phyloP scores from a whole-genome alignment of 1,140 invertebrate species.

The Babylonia areolata region DNA sequence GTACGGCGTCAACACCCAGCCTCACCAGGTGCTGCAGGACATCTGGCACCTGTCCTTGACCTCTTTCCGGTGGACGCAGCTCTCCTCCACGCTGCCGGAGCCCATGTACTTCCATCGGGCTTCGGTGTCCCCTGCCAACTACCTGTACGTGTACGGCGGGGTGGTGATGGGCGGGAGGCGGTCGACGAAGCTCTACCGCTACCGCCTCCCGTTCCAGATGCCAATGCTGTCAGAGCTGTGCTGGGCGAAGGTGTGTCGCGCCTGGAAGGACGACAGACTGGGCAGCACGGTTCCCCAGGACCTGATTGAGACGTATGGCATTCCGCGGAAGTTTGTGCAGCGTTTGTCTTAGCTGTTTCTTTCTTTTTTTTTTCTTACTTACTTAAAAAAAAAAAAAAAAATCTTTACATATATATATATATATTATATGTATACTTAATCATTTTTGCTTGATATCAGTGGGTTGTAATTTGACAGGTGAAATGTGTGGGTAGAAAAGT shows the following conservation, averaged over 20 bases:
- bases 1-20: slow-evolving; percentile 33
- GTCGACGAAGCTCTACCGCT: slow-evolving; percentile 43
- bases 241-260: slow-evolving; percentile 42
- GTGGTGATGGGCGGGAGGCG: slow-evolving; percentile 39
- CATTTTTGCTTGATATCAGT: too few species aligned
- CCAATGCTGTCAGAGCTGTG: slow-evolving; percentile 49
- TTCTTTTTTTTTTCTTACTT: too few species aligned
- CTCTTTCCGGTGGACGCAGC: slow-evolving; percentile 47
- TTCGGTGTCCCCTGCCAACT: slow-evolving; percentile 45
- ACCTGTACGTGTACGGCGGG: slow-evolving; percentile 56
- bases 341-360: background rate
- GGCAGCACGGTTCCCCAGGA: background rate
- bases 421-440: too few species aligned
- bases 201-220: slow-evolving; percentile 41
- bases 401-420: too few species aligned
- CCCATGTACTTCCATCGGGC: slow-evolving; percentile 51
- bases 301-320: slow-evolving; percentile 23
- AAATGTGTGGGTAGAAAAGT: too few species aligned
- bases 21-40: slow-evolving; percentile 42
- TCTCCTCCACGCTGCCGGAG: slow-evolving; percentile 41
- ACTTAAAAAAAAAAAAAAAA: too few species aligned
- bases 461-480: too few species aligned
- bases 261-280: slow-evolving; percentile 10
- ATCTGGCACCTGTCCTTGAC: slow-evolving; percentile 49
- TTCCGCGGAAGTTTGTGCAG: slow-evolving; percentile 23